Evolutionary conservation across 2,113 vertebrate species (phyloP).

Genomic region (Pelecanus crispus): DNA sequence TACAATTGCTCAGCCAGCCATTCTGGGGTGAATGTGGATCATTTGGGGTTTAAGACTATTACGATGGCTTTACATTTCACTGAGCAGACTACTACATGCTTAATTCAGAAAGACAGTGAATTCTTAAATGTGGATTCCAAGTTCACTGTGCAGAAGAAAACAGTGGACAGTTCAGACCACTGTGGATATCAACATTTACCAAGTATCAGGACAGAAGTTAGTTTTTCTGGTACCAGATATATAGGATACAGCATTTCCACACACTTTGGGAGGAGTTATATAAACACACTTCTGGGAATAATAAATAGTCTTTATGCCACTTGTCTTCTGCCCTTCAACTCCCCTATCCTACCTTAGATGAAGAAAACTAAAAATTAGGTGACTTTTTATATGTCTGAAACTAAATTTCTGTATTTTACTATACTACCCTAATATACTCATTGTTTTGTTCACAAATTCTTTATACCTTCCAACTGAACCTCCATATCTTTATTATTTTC

Average conservation of each 20-base stretch:
- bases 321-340: neutral
- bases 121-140: neutral
- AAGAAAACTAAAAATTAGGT: neutral
- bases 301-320: neutral
- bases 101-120: slow-evolving; percentile 6
- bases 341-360: neutral
- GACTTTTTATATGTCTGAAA: neutral
- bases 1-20: slow-evolving; percentile 31
- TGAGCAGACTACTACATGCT: neutral
- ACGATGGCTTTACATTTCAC: slow-evolving; percentile 18
- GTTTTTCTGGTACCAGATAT: neutral
- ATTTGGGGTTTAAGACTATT: slow-evolving; percentile 31
- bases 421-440: neutral
- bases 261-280: neutral
- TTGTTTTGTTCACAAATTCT: neutral
- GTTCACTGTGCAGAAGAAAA: neutral
- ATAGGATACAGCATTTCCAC: neutral
- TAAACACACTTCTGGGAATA: neutral
- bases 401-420: neutral
- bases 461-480: neutral
- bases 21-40: slow-evolving; percentile 22
- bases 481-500: neutral
- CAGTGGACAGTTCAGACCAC: neutral
- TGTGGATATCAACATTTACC: neutral
- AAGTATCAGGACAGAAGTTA: neutral